Conservation (phyloP, 1,140 invertebrate genomes). For the Hycleus phaleratus region DNA sequence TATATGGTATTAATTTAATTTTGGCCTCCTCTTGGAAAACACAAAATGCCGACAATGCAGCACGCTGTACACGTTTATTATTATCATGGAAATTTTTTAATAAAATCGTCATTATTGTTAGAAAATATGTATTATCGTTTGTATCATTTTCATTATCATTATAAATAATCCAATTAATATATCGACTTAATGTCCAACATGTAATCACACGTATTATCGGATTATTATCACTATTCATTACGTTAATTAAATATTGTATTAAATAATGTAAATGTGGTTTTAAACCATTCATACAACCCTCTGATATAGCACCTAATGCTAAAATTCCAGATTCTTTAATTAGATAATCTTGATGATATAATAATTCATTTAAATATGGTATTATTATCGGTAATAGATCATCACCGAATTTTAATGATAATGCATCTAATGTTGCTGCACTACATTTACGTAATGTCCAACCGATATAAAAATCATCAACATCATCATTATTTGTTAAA, state of each 20-base stretch:
- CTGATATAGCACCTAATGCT: conserved; percentile 85
- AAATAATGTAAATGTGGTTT: conserved; percentile 89
- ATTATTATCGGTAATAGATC: conserved; percentile 87
- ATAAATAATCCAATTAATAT: conserved; percentile 84
- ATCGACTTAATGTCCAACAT: conserved; percentile 96
- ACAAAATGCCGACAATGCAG: conserved; percentile 97
- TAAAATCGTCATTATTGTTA: conserved; percentile 90
- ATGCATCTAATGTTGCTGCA: conserved; percentile 92
- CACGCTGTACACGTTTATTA: conserved; percentile 98
- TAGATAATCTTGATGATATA: conserved; percentile 92
- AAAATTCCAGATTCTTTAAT: conserved; percentile 90
- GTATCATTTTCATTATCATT: conserved; percentile 1
- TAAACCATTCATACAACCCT: conserved; percentile 97
- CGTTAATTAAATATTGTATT: conserved; percentile 89
- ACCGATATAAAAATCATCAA: conserved; percentile 85
- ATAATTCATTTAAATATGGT: conserved; percentile 91
- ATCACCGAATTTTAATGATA: conserved; percentile 94
- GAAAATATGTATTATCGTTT: conserved; percentile 82
- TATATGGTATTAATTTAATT: conserved; percentile 92
- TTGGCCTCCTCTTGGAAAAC: conserved; percentile 98
- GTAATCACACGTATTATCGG: conserved; percentile 95
- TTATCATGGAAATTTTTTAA: conserved; percentile 93
- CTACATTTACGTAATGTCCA: conserved; percentile 99
- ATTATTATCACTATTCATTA: conserved; percentile 81
- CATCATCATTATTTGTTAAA: conserved; percentile 69